Evolutionary conservation across 2,113 vertebrate genomes (phyloP).

Genomic region (Crotalus horridus): DNA sequence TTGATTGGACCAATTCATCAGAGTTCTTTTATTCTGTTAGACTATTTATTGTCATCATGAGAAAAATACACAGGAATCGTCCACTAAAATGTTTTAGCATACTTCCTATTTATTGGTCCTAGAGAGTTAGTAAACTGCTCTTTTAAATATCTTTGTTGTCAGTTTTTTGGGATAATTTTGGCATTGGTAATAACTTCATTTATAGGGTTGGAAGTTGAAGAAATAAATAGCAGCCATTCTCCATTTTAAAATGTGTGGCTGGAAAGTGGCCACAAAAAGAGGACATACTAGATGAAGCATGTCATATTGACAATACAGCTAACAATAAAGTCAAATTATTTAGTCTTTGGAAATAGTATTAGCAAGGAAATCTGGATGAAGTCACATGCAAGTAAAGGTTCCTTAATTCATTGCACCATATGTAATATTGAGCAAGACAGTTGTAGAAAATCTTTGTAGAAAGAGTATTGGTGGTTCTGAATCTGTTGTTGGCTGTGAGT

Average conservation of each 20-base stretch:
- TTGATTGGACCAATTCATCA: neutral
- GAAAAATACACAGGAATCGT: neutral
- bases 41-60: neutral
- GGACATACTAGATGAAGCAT: neutral
- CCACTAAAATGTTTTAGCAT: neutral
- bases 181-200: neutral
- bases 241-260: neutral
- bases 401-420: neutral
- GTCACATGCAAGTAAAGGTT: neutral
- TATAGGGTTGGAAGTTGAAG: neutral
- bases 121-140: neutral
- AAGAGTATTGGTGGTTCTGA: neutral
- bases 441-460: neutral
- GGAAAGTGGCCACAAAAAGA: neutral
- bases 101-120: neutral
- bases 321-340: slow-evolving; percentile 34
- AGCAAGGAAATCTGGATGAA: slow-evolving; percentile 20
- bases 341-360: slow-evolving; percentile 15
- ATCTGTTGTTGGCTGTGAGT: neutral
- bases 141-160: slow-evolving; percentile 27
- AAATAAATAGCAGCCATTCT: neutral
- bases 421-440: neutral
- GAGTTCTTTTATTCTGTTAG: slow-evolving; percentile 26
- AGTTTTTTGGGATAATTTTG: neutral
- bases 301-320: neutral